phyloP scores from a whole-genome alignment of 2,113 vertebrate genomes.

The Electrona antarctica region DNA sequence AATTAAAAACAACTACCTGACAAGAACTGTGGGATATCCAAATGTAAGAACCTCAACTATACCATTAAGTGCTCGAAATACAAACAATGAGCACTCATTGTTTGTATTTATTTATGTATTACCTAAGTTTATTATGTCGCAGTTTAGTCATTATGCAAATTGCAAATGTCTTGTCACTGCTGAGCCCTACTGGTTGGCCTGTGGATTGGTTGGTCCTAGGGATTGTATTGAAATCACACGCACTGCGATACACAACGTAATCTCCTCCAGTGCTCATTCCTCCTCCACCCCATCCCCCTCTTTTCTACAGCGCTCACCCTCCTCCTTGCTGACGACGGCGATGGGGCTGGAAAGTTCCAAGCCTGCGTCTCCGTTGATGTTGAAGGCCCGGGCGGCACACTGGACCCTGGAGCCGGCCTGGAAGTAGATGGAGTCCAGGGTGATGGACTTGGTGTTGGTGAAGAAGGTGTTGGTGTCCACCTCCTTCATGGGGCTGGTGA shows the following conservation, averaged over 20 bases:
- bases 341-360: constrained; percentile 84
- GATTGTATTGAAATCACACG: not conserved
- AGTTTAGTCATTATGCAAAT: too few relatives aligned
- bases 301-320: constrained; percentile 69
- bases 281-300: not conserved
- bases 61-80: too few relatives aligned
- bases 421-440: constrained; percentile 86
- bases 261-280: not conserved
- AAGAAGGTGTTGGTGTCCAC: constrained; percentile 86
- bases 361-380: constrained; percentile 79
- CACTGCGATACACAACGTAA: not conserved
- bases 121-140: too few relatives aligned
- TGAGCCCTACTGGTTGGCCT: too few relatives aligned
- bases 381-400: constrained; percentile 83
- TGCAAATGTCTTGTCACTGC: too few relatives aligned
- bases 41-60: too few relatives aligned
- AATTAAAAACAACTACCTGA: too few relatives aligned
- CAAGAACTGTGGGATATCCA: too few relatives aligned
- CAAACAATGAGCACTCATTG: too few relatives aligned
- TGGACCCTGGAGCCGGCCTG: constrained; percentile 84
- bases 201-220: too few relatives aligned
- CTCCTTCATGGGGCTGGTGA: constrained; percentile 86
- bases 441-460: constrained; percentile 84
- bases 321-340: constrained; percentile 76
- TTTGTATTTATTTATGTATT: too few relatives aligned